Evolutionary conservation across 1,140 invertebrate species (phyloP).

Genomic region (Megalonaias nervosa): DNA sequence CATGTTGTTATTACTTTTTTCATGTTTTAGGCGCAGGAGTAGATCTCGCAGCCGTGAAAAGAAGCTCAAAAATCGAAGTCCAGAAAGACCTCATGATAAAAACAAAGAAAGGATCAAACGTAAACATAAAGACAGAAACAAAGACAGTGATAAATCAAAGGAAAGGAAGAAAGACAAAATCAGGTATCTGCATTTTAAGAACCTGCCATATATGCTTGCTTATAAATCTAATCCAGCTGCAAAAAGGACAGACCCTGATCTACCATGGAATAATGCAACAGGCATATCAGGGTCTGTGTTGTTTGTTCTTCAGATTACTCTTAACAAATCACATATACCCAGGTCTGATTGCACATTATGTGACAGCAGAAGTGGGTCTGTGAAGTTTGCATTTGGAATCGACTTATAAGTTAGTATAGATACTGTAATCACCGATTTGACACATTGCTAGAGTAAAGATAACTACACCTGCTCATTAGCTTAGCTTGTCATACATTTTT

Average conservation of each 20-base stretch:
- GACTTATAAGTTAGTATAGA: too few species aligned
- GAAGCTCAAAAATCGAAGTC: constrained; percentile 51
- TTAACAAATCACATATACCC: not conserved
- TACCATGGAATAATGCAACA: not conserved
- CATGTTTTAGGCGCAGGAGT: constrained; percentile 5
- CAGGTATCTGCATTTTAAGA: not conserved
- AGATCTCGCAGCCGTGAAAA: constrained; percentile 33
- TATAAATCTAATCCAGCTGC: not conserved
- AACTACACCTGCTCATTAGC: too few species aligned
- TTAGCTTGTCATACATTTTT: too few species aligned
- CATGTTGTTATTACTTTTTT: not conserved
- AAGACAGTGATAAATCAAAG: constrained; percentile 42
- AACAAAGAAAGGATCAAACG: constrained; percentile 39
- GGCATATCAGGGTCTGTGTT: too few species aligned
- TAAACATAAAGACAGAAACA: constrained; percentile 48
- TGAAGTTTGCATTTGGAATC: too few species aligned
- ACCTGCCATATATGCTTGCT: not conserved
- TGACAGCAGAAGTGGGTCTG: too few species aligned
- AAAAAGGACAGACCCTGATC: not conserved
- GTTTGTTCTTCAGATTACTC: not conserved
- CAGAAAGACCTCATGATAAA: constrained; percentile 40
- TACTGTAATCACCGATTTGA: too few species aligned
- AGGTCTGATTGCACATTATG: not conserved
- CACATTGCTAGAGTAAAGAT: too few species aligned
- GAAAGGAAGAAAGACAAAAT: constrained; percentile 21